A percentile compares a stretch with the other conserved stretches of the same genome.
Conservation (phyloP, 1,140 invertebrate genomes). For the Matsumurasca onukii region DNA sequence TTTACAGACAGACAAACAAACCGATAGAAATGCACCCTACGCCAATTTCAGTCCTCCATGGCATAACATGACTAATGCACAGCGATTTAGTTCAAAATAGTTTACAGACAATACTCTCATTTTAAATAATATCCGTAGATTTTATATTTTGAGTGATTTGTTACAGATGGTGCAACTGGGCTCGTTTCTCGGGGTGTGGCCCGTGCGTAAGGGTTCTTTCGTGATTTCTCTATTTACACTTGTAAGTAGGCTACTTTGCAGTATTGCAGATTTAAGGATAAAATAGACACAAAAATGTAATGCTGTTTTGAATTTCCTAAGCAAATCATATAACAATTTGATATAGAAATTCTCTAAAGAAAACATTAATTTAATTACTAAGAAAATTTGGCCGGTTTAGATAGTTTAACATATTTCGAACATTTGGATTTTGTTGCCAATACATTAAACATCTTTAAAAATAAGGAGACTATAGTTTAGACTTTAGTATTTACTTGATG, state of each 20-base stretch:
- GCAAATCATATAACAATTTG: neutral
- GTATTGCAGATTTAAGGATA: neutral
- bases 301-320: neutral
- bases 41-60: no score
- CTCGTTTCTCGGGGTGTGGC: neutral
- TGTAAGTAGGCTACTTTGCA: neutral
- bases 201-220: neutral
- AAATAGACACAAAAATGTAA: no score
- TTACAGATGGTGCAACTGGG: slow-evolving; percentile 20
- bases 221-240: neutral
- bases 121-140: no score
- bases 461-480: neutral
- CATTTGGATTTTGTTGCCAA: neutral
- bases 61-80: no score
- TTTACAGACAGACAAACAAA: no score
- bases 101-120: no score
- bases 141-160: neutral
- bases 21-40: no score
- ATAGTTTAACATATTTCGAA: neutral
- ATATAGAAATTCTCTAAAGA: neutral
- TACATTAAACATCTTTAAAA: neutral
- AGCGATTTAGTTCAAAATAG: no score
- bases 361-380: neutral
- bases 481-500: neutral
- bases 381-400: neutral